A percentile compares a stretch with the other conserved stretches of the same genome.
Evolutionary conservation across 1,140 invertebrate species (phyloP).

Genomic region (Carposina sasakii): DNA sequence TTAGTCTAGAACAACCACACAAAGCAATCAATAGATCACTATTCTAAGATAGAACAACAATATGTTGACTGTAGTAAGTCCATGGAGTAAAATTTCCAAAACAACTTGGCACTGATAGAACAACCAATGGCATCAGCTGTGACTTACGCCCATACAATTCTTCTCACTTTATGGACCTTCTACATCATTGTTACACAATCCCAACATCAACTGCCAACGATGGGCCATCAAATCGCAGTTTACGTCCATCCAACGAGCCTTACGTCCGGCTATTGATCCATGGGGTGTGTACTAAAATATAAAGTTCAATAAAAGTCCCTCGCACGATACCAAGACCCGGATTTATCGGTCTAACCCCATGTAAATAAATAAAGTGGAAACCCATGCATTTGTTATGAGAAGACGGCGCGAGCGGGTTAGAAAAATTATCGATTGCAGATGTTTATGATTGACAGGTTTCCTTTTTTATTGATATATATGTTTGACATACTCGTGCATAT

Average conservation of each 20-base stretch:
- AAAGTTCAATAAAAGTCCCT: conserved; percentile 68
- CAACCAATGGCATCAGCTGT: no score
- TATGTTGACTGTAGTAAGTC: no score
- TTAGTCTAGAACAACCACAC: no score
- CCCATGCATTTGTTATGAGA: conserved; percentile 67
- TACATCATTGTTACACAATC: no score
- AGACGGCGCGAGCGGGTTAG: conserved; percentile 45
- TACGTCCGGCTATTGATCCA: conserved; percentile 55
- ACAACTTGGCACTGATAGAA: no score
- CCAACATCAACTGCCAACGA: no score
- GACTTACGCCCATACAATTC: no score
- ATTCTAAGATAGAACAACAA: no score
- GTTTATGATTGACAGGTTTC: conserved; percentile 27
- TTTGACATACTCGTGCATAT: no score
- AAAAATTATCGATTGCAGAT: conserved; percentile 48
- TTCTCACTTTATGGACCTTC: no score
- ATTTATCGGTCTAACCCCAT: conserved; percentile 66
- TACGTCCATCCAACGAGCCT: conserved; percentile 30
- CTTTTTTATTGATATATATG: neutral
- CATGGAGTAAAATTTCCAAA: no score
- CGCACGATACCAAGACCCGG: conserved; percentile 56
- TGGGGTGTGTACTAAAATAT: conserved; percentile 59
- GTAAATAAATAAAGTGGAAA: conserved; percentile 67
- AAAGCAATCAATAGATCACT: no score
- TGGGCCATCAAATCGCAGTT: conserved; percentile 41